Evolutionary conservation across 2,888 invertebrate genomes (phyloP), one percentile per base, ranked within the genome.

Genomic region (Neocrepidodera transversa): DNA sequence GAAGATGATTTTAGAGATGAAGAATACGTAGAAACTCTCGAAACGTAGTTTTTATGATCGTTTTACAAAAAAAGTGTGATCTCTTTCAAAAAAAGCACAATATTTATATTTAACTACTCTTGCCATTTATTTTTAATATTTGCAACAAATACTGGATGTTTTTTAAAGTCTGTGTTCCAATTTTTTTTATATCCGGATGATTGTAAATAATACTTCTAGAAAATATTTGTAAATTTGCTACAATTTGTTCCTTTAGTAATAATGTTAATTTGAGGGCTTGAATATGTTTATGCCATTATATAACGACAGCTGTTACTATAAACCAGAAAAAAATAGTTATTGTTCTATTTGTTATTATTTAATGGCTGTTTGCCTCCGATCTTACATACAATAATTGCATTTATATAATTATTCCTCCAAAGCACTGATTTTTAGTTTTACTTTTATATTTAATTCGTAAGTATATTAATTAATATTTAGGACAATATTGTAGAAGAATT

Each of bases 1-100:
- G 40, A 40, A 51, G 42, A 26, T 35, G 16, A 26, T 30, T 36
- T 38, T 11, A 40, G 13, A 14, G 42, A 45, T 16, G 48, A 47
- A 2, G 52, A 60, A n/a, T 14, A 42, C 1, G 35, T 55, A 17
- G 60, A 56, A 18, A 60, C 18, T 4, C 28, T 60, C 1, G 17
- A 56, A 13, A 40, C 32, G 10, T 60, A 42, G 13, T n/a, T 45
- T 38, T 23, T n/a, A n/a, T 16, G 3, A n/a, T 18, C 18, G 7
- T 14, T 28, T 18, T 11, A 13, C 18, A n/a, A n/a, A 43, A 8
- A 10, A 38, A 1, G 18, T 17, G 8, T 42, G 52, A 32, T 43
- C 52, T 42, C 30, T 52, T 18, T 7, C 18, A 11, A 20, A 42
- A 18, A 36, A n/a, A n/a, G n/a, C n/a, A n/a, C n/a, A n/a, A n/a